Conservation (phyloP, 2,113 vertebrate genomes). For the Corythornis vintsioides region DNA sequence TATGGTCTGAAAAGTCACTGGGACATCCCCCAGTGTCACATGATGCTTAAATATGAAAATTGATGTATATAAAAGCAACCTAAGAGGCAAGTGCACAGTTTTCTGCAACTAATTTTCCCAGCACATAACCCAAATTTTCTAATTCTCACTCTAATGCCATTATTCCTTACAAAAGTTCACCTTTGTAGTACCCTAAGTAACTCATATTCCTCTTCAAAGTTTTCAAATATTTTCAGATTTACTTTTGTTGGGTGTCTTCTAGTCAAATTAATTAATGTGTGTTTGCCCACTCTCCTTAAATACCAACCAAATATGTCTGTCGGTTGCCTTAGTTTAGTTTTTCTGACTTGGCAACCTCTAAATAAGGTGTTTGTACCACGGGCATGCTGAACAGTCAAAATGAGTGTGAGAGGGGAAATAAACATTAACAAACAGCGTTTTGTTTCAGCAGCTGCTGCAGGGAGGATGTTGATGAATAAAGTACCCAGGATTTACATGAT, state of each 20-base stretch:
- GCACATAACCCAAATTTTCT: background rate
- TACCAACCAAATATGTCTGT: background rate
- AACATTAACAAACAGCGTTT: background rate
- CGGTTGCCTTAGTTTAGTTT: background rate
- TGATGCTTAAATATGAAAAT: background rate
- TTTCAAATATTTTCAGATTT: background rate
- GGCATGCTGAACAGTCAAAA: background rate
- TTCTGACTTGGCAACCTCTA: background rate
- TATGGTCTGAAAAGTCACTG: background rate
- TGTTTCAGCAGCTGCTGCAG: background rate
- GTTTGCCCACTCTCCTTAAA: background rate
- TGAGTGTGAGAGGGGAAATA: background rate
- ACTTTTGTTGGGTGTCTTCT: background rate
- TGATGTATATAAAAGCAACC: background rate
- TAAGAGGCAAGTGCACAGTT: background rate
- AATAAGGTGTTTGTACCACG: background rate
- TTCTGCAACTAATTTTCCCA: background rate
- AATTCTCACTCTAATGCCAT: background rate
- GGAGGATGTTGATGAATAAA: background rate
- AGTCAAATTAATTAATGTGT: background rate
- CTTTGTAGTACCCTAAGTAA: background rate
- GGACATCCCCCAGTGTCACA: background rate
- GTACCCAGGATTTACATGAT: fast-evolving
- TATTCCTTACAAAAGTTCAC: background rate
- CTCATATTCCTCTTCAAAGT: background rate